Base-by-base conservation (phyloP, 2,113 vertebrate genomes). In the Leptobrachium ailaonicum region DNA sequence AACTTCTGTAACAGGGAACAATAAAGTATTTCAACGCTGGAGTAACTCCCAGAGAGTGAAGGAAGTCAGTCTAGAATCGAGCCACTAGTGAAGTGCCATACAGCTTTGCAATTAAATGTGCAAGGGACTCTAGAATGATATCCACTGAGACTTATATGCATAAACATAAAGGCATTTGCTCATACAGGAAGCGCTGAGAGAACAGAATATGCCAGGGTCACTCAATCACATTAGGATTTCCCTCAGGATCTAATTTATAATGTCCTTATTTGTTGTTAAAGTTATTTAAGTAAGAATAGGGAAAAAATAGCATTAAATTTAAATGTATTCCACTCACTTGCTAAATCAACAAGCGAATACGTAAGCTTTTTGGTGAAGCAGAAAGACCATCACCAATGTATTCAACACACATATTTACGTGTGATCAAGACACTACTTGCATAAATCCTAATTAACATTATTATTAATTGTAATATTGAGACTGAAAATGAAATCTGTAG, bases 231-330 rank as follows among this genome's bases (percentile, higher is more conserved):
- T 78, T 71, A 78, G 54, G 12, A 47, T 70, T n/a, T 54, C 69
- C 77, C 77, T 44, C 44, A 42, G 69, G 69, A 79, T 53, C 58
- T 72, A 62, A 73, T 79, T 79, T 73, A 73, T 62, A 77, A 73
- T 79, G 12, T 73, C 47, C 44, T 68, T 66, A 66, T 79, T 64
- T 79, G 44, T 66, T 73, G 60, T 64, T 66, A 66, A 47, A 79
- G 68, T 45, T 79, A 71, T 71, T 71, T 72, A 20, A n/a, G 60
- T 72, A 73, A 43, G 62, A 72, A 72, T 72, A 41, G 41, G 42
- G 54, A 66, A 32, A 32, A 32, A 73, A 66, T 45, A 72, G 42
- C 44, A 79, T 79, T 73, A 79, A 63, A 66, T 73, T 63, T 64
- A 44, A 63, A 63, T 71, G 47, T 78, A 78, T 78, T 71, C 76